These are phyloP conservation scores for Benitochromis conjunctus DNA, from an alignment of 2,113 vertebrate species.

Conservation along the genomic window DNA sequence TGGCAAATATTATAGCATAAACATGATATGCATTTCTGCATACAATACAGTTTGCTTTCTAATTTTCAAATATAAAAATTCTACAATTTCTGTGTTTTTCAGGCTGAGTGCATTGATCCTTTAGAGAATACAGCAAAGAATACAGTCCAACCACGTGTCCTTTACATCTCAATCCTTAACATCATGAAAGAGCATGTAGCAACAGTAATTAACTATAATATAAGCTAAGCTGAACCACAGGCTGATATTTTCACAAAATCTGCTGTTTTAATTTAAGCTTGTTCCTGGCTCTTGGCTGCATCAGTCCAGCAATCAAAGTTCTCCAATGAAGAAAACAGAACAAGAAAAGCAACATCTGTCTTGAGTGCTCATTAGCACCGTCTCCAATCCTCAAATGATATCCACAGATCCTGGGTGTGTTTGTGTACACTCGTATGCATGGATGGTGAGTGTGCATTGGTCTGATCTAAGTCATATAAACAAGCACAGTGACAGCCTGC, in stretches of 20 bases:
- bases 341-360: conserved; percentile 61
- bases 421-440: not conserved
- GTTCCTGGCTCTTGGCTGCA: not conserved
- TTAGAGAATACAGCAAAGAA: not conserved
- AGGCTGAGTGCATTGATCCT: not conserved
- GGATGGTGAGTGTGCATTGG: not conserved
- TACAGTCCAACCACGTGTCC: not conserved
- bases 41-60: not conserved
- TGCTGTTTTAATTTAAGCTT: not conserved
- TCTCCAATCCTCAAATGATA: conserved; percentile 49
- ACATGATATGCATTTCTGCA: not conserved
- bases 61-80: not conserved
- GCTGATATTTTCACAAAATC: not conserved
- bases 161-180: not conserved
- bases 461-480: conserved; percentile 52
- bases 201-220: not conserved
- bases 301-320: not conserved
- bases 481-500: conserved; percentile 58
- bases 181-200: not conserved
- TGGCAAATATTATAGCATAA: not conserved
- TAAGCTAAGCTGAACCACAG: not conserved
- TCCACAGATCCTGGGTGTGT: conserved; percentile 12
- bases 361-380: conserved; percentile 55
- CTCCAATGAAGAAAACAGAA: not conserved
- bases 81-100: not conserved